Base-by-base conservation (phyloP, 1,140 invertebrate genomes). In the Grapholita molesta region DNA sequence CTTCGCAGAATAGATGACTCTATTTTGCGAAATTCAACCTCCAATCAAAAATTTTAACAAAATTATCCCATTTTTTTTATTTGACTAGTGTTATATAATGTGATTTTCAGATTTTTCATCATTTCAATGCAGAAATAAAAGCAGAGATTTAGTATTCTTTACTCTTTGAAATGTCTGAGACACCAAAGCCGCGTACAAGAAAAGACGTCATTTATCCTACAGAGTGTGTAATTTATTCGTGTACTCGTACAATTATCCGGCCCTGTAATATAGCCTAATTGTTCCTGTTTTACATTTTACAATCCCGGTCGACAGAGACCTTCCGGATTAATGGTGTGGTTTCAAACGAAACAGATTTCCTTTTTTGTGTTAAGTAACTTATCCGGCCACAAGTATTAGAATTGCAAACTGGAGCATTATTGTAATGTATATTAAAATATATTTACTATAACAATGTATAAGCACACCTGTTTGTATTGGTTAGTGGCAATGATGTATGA, bases 201-300 rank as follows among this genome's bases (percentile, higher is more conserved):
- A 61, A 57, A 61, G 55, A 32, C 55, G 24, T 28, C n/a, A 61
- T 61, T 61, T 61, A 61, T 61, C 25, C 55, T 25, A 28, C 55
- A 61, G 55, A 61, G 55, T 61, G 55, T 61, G 55, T 61, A 61
- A 61, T 61, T 61, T 61, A 61, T 61, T 61, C 55, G 55, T 61
- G 55, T 61, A 28, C 28, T 61, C 18, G 55, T 25, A 61, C 24
- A 61, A 61, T 61, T 61, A 61, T 15, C 25, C 55, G 15, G 55
- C 24, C 55, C 55, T 61, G 55, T 61, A 61, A 61, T 61, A 61
- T 61, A 2, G 55, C 18, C 25, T 61, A 61, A 61, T 61, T 61
- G 55, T 61, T 30, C 55, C 55, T 61, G 55, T 61, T 61, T 61
- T 61, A 61, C 55, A 61, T 61, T 61, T 61, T 61, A 61, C 55